These are phyloP conservation scores for Emydocephalus ijimae DNA, from an alignment of 2,113 vertebrate genomes.

Conservation along the genomic window DNA sequence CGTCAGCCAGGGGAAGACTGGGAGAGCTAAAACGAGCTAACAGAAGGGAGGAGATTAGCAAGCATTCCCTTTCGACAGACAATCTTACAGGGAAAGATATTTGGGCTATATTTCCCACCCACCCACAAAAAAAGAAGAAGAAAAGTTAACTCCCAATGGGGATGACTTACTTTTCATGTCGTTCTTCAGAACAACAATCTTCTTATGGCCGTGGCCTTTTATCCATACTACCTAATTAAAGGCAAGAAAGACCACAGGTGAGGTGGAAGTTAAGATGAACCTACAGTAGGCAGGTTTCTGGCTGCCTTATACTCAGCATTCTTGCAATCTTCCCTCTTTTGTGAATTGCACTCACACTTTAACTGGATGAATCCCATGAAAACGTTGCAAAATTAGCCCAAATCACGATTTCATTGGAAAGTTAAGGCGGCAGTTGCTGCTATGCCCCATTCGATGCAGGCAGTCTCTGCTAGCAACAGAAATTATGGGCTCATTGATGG, in stretches of 20 bases:
- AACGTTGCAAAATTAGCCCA: background rate
- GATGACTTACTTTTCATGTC: slow-evolving; percentile 92
- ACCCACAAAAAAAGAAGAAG: background rate
- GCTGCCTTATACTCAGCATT: background rate
- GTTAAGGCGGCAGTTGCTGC: background rate
- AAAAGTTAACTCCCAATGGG: background rate
- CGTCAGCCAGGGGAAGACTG: slow-evolving; percentile 58
- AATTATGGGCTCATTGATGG: background rate
- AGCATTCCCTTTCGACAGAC: background rate
- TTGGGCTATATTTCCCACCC: background rate
- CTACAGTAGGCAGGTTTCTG: background rate
- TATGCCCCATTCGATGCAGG: background rate
- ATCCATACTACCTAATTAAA: slow-evolving; percentile 92
- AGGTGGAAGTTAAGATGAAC: background rate
- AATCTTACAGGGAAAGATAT: background rate
- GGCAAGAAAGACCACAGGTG: slow-evolving; percentile 14
- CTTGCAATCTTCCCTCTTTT: background rate
- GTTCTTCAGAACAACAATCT: slow-evolving; percentile 96
- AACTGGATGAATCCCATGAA: background rate
- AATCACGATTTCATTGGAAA: background rate
- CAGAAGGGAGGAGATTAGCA: slow-evolving; percentile 29
- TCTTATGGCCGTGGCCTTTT: slow-evolving; percentile 97
- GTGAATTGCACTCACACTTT: background rate
- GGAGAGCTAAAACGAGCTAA: slow-evolving; percentile 69
- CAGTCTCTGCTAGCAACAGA: background rate